These are phyloP conservation scores for Catharus ustulatus DNA, from an alignment of 2,797 vertebrate genomes.

Conservation along the genomic window DNA sequence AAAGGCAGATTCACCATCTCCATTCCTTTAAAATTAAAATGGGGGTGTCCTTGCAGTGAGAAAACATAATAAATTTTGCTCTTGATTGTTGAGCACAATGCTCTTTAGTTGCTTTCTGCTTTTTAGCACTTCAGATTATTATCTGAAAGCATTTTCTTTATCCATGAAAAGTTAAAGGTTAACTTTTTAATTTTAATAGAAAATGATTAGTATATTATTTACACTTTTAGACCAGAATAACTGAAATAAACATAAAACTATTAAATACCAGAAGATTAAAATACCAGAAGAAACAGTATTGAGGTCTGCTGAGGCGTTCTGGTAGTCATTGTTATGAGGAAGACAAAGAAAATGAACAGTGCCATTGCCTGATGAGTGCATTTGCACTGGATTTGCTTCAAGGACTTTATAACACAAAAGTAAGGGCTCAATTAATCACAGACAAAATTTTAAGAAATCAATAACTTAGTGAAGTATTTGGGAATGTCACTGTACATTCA, in stretches of 20 bases:
- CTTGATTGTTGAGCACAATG: background rate
- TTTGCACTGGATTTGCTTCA: background rate
- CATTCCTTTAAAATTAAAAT: background rate
- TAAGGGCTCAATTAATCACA: background rate
- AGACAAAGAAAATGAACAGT: background rate
- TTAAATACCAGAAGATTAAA: slow-evolving; percentile 6
- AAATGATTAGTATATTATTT: background rate
- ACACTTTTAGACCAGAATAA: background rate
- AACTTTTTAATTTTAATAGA: background rate
- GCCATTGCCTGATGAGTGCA: background rate
- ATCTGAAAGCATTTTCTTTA: background rate
- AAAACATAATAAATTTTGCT: background rate
- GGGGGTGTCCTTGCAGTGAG: background rate
- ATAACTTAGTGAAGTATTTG: background rate
- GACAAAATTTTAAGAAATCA: background rate
- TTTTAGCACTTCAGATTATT: background rate
- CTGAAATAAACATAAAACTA: background rate
- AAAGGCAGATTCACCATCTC: background rate
- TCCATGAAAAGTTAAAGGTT: background rate
- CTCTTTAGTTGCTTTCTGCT: background rate
- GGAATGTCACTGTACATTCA: background rate
- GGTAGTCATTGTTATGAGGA: background rate
- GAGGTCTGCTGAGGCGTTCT: background rate
- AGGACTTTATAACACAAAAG: background rate
- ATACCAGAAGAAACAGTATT: background rate